Conservation (phyloP, 2,888 invertebrate species). For the Heliconius erato region DNA sequence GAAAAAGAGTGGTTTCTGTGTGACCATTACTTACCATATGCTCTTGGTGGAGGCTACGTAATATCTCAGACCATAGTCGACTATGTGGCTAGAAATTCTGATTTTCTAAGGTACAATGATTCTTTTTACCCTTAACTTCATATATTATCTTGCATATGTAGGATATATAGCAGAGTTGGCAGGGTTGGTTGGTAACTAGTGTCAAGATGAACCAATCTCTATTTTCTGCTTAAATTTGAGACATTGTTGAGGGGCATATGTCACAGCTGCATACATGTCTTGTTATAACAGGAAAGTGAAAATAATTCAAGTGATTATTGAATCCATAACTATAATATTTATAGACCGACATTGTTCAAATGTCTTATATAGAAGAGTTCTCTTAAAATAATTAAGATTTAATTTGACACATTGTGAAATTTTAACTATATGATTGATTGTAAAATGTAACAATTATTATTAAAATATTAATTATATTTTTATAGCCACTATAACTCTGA, state of each 20-base stretch:
- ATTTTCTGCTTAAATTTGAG: not conserved
- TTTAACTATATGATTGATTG: not conserved
- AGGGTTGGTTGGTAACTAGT: not conserved
- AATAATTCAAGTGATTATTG: not conserved
- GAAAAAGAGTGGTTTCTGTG: constrained; percentile 96
- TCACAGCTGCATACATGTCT: not conserved
- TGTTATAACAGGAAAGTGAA: too few relatives aligned
- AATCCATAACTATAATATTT: not conserved
- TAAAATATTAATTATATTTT: constrained; percentile 43
- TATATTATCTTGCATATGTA: not conserved
- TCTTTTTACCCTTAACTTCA: too few relatives aligned
- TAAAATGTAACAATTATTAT: too few relatives aligned
- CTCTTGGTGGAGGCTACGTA: constrained; percentile 97
- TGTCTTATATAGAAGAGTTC: not conserved
- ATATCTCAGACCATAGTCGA: constrained; percentile 92
- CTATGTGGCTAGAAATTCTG: constrained; percentile 91
- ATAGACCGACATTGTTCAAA: not conserved
- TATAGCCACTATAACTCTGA: constrained; percentile 93
- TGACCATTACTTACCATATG: constrained; percentile 96
- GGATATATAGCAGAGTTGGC: too few relatives aligned
- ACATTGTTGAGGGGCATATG: not conserved
- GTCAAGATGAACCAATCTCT: not conserved
- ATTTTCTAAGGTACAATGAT: constrained; percentile 83
- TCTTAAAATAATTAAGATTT: not conserved
- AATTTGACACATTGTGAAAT: not conserved